Percentiles rank a stretch among this genome's conserved stretches.
Evolutionary conservation across 2,888 invertebrate genomes (phyloP).

Genomic region (Pemphredon lugubris): DNA sequence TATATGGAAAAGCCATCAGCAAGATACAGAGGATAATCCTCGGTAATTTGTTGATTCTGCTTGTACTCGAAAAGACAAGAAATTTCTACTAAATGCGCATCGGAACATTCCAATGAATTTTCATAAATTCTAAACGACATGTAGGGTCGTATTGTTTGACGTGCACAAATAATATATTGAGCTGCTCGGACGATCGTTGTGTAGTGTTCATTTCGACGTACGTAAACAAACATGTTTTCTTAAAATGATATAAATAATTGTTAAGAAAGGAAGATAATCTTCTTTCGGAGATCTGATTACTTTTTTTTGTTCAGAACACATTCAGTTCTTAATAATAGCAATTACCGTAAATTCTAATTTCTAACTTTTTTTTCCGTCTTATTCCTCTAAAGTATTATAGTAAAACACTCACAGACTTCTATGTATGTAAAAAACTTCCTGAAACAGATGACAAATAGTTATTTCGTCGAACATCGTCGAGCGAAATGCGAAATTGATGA

Average conservation of each 20-base stretch:
- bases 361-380: conserved; percentile 40
- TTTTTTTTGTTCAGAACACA: conserved; percentile 50
- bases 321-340: conserved; percentile 46
- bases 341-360: conserved; percentile 44
- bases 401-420: conserved; percentile 61
- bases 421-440: conserved; percentile 56
- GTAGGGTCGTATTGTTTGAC: conserved; percentile 3
- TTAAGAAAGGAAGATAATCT: conserved; percentile 10
- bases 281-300: background rate
- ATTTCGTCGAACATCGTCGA: conserved; percentile 14
- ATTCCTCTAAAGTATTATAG: conserved; percentile 54
- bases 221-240: conserved; percentile 20
- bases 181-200: conserved; percentile 35
- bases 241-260: conserved; percentile 46
- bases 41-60: background rate
- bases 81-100: background rate
- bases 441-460: conserved; percentile 58
- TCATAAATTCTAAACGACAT: conserved; percentile 10
- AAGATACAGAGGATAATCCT: background rate
- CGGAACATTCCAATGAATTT: conserved; percentile 2
- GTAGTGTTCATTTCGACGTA: conserved; percentile 25
- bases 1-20: background rate
- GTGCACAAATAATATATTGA: conserved; percentile 16
- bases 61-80: no score
- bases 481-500: conserved; percentile 21